phyloP scores from a whole-genome alignment of 2,888 invertebrate genomes.

The Rhodophaea formosa region DNA sequence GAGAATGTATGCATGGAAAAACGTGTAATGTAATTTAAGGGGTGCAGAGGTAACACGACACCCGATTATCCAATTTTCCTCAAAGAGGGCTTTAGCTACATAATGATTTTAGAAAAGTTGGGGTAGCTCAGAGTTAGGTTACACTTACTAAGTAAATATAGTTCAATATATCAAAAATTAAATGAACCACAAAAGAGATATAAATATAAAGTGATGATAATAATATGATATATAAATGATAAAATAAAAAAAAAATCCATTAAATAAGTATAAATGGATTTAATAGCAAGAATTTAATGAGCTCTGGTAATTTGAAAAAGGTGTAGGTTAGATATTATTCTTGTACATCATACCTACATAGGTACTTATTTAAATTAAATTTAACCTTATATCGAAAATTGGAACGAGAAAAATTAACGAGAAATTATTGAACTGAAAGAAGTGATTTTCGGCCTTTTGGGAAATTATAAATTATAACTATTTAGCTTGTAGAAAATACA shows the following conservation, averaged over 20 bases:
- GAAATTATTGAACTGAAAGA: slow-evolving; percentile 28
- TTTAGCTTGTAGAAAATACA: slow-evolving; percentile 7
- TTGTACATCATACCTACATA: too few relatives aligned
- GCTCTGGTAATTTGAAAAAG: neutral
- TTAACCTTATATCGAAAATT: slow-evolving; percentile 36
- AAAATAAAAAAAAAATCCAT: neutral
- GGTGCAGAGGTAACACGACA: too few relatives aligned
- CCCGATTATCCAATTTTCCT: too few relatives aligned
- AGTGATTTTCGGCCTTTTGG: slow-evolving; percentile 50
- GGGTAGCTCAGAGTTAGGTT: too few relatives aligned
- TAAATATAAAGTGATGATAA: neutral
- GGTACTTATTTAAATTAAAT: neutral
- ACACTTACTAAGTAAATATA: too few relatives aligned
- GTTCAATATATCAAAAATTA: neutral
- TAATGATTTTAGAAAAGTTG: too few relatives aligned
- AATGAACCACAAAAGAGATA: neutral
- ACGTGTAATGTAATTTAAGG: too few relatives aligned
- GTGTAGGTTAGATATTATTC: neutral
- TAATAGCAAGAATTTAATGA: neutral
- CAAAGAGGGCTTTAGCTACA: too few relatives aligned
- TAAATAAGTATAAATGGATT: neutral
- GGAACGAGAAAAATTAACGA: slow-evolving; percentile 41
- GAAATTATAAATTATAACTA: slow-evolving; percentile 31
- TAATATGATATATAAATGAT: neutral
- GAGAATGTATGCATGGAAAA: too few relatives aligned